Evolutionary conservation across 2,797 vertebrate species (phyloP), one percentile per base, ranked within the genome.

Genomic region (Hapalemur alaotrensis): DNA sequence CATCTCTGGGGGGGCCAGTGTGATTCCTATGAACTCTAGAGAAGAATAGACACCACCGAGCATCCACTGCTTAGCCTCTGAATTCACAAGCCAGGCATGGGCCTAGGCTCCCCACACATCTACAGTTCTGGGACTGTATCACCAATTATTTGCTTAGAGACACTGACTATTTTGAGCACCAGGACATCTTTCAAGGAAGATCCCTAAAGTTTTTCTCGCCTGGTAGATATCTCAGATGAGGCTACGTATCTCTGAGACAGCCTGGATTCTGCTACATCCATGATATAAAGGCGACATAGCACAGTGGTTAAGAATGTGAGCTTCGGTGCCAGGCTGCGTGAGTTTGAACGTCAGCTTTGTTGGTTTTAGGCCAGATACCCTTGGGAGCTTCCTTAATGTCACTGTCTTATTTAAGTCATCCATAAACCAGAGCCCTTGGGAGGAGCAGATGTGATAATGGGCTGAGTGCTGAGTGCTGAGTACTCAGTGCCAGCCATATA

Each of bases 231-330:
- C 22, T 43, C 67, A 38, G 75, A 12, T 5, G 12, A 94, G 38
- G 23, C 4, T 3, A 73, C 30, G 0, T 15, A 4, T 59, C 57
- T 83, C 86, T 50, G 17, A 25, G 20, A 72, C 22, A 23, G 43
- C 15, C 78, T 81, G 23, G 22, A 57, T 18, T 23, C 48, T n/a
- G 65, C 43, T 22, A 9, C 0, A 3, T 54, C 43, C 1, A 5
- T 0, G 0, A 69, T 4, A 9, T 12, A 46, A 30, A 25, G 18
- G n/a, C 14, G 30, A 1, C 0, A 10, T 4, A 28, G 28, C 8
- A 3, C 7, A 25, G 30, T 57, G 18, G 81, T 57, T 75, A 76
- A 50, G 32, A 81, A 32, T 50, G n/a, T 20, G 73, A 81, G 30
- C 35, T 50, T 11, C 14, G 7, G 7, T 7, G 30, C 35, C 70